phyloP scores from a whole-genome alignment of 2,113 vertebrate genomes.

The Fukomys damarensis region DNA sequence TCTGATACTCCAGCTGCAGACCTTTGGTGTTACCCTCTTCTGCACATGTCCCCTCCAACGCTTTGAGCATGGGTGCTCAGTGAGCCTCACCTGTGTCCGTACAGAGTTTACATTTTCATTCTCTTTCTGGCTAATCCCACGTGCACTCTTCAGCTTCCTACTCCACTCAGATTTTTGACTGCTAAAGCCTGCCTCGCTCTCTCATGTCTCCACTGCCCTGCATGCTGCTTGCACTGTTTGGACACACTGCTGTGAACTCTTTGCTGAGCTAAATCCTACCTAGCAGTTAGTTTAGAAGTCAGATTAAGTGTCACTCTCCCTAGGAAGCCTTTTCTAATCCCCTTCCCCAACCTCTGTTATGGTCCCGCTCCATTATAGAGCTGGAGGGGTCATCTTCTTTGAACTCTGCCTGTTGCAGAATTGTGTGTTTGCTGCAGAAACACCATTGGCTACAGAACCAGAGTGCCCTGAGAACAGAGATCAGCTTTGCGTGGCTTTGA shows the following conservation, averaged over 20 bases:
- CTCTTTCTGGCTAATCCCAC: fast-evolving
- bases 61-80: neutral
- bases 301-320: neutral
- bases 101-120: neutral
- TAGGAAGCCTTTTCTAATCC: neutral
- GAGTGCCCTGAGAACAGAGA: neutral
- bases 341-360: neutral
- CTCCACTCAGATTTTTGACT: fast-evolving
- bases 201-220: neutral
- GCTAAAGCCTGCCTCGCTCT: neutral
- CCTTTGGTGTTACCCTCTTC: neutral
- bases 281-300: neutral
- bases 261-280: neutral
- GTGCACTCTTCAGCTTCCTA: neutral
- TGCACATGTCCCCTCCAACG: neutral
- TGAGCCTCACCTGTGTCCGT: neutral
- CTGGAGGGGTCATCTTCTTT: neutral
- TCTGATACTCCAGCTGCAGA: fast-evolving
- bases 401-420: neutral
- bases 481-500: neutral
- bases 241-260: fast-evolving
- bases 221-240: too few relatives aligned
- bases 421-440: neutral
- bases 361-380: neutral
- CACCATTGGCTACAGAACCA: too few relatives aligned